Evolutionary conservation across 2,797 vertebrate genomes (phyloP).

Genomic region (Syndactyla subalaris): DNA sequence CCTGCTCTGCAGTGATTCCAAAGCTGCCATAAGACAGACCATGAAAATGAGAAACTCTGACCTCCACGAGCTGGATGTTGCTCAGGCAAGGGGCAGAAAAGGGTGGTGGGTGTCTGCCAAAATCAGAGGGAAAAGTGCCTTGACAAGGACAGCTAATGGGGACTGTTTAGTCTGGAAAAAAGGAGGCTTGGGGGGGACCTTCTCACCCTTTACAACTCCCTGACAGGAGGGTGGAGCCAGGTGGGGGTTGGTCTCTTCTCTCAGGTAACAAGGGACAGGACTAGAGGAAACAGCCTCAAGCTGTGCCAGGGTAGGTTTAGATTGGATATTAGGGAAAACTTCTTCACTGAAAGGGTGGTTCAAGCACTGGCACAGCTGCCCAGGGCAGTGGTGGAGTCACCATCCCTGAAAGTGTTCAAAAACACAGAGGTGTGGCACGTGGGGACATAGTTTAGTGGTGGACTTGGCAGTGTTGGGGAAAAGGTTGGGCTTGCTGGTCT

Average conservation of each 20-base stretch:
- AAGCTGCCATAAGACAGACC: neutral
- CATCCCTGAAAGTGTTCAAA: neutral
- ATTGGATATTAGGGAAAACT: neutral
- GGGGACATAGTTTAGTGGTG: neutral
- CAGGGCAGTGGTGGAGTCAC: neutral
- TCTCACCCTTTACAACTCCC: neutral
- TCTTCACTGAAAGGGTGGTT: neutral
- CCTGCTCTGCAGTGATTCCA: neutral
- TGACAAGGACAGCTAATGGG: neutral
- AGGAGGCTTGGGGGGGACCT: neutral
- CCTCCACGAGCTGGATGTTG: neutral
- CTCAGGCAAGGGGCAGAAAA: neutral
- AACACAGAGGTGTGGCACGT: neutral
- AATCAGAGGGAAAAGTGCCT: neutral
- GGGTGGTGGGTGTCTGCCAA: neutral
- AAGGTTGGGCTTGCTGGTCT: neutral
- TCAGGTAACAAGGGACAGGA: neutral
- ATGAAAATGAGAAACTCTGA: neutral
- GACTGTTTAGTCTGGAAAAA: neutral
- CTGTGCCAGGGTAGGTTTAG: neutral
- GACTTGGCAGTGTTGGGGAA: neutral
- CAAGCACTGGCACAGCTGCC: neutral
- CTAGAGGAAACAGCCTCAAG: neutral
- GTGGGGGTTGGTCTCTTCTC: neutral
- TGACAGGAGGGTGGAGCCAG: neutral